phyloP scores from a whole-genome alignment of 2,797 vertebrate species.

The Sebastes baramenuke region DNA sequence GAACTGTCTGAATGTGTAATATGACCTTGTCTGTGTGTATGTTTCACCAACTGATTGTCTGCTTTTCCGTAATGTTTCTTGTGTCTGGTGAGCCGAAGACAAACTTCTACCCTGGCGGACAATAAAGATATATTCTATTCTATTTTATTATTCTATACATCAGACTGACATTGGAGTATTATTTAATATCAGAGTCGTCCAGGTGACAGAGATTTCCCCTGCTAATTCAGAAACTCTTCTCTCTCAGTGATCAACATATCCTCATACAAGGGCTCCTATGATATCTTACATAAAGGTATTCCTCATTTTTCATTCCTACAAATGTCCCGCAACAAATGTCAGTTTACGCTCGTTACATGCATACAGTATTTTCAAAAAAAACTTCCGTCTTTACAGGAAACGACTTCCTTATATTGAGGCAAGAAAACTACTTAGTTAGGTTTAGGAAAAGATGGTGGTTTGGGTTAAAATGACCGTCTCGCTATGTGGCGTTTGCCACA shows the following conservation, averaged over 20 bases:
- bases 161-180: neutral
- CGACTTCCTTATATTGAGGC: no score
- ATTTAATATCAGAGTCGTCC: constrained; percentile 7
- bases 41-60: neutral
- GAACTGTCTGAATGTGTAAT: neutral
- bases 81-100: neutral
- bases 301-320: no score
- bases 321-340: fast-evolving
- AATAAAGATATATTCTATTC: neutral
- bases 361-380: no score
- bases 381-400: no score
- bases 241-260: no score
- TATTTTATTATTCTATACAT: neutral
- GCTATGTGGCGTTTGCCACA: no score
- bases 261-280: no score
- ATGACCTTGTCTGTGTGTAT: neutral
- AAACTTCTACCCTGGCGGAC: neutral
- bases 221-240: neutral
- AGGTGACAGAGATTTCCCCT: neutral
- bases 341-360: no score
- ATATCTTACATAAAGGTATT: no score
- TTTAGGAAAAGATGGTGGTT: no score
- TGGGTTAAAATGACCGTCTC: no score
- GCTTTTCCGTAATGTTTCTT: neutral
- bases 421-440: no score